Conservation (phyloP, 2,113 vertebrate species). For the Cyrtonyx montezumae region DNA sequence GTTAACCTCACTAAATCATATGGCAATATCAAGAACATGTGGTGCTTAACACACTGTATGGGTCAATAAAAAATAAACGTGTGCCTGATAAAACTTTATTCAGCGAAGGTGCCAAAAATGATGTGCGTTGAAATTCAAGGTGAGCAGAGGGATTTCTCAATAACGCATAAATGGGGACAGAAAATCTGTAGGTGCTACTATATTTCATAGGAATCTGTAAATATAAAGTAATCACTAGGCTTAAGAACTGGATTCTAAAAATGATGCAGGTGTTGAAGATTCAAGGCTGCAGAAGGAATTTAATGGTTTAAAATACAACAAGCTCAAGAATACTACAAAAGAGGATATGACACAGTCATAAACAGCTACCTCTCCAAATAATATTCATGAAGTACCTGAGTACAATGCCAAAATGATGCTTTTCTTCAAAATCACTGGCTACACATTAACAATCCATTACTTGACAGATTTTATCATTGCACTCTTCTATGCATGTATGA, state of each 20-base stretch:
- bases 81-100: background rate
- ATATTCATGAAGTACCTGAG: background rate
- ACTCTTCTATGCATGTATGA: background rate
- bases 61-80: background rate
- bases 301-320: background rate
- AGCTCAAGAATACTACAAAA: background rate
- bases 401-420: background rate
- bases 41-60: background rate
- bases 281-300: background rate
- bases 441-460: conserved; percentile 1
- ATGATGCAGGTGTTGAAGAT: accelerated
- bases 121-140: background rate
- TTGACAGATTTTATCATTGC: conserved; percentile 6
- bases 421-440: background rate
- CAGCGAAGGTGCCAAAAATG: background rate
- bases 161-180: background rate
- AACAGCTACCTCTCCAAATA: background rate
- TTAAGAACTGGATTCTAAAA: background rate
- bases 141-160: background rate
- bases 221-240: background rate
- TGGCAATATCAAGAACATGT: background rate
- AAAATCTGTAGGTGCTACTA: background rate
- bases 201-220: background rate
- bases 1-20: background rate
- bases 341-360: background rate